These are phyloP conservation scores for Hypocryptadius cinnamomeus DNA, from an alignment of 2,113 vertebrate genomes.

Conservation along the genomic window DNA sequence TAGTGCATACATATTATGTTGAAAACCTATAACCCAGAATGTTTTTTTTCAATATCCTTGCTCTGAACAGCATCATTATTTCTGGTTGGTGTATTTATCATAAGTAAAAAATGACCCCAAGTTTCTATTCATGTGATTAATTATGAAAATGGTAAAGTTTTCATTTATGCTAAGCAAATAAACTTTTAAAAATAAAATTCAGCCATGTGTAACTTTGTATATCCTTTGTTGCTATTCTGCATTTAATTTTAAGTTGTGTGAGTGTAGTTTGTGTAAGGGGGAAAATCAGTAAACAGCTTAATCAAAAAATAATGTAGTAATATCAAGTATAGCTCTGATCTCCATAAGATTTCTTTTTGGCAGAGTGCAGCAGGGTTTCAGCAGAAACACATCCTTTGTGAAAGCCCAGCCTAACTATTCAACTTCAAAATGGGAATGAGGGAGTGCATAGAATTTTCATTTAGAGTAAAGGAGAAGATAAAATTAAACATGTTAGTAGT, in stretches of 20 bases:
- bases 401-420: not conserved
- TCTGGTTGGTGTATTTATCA: not conserved
- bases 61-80: not conserved
- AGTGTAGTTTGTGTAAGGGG: not conserved
- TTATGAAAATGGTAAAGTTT: not conserved
- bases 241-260: not conserved
- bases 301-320: not conserved
- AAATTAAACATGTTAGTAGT: not conserved
- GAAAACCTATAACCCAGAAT: not conserved
- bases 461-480: not conserved
- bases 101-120: not conserved
- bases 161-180: not conserved
- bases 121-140: not conserved
- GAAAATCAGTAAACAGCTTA: not conserved
- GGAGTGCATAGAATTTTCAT: not conserved
- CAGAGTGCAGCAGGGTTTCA: not conserved
- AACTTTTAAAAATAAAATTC: slow-evolving; percentile 47
- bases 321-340: not conserved
- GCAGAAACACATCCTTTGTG: not conserved
- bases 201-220: not conserved
- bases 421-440: not conserved
- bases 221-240: not conserved
- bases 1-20: not conserved
- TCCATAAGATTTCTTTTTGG: not conserved
- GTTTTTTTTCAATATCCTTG: slow-evolving; percentile 26